Conservation (phyloP, 2,797 vertebrate species). For the Pseudochaenichthys georgianus region DNA sequence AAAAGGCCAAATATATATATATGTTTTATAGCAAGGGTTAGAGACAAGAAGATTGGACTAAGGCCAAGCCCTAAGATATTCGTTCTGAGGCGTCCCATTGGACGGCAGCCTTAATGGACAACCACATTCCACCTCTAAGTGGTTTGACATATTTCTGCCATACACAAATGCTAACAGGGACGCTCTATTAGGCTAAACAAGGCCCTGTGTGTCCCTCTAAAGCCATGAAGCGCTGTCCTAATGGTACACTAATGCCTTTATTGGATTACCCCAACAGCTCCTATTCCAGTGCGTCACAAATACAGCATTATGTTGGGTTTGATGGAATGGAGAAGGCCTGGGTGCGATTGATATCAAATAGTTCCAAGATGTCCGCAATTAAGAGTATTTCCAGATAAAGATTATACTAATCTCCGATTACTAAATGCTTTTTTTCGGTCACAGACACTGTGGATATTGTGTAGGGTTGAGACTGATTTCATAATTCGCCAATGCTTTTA, state of each 20-base stretch:
- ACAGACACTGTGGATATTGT: slow-evolving; percentile 28
- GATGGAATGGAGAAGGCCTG: slow-evolving; percentile 71
- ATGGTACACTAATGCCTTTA: slow-evolving; percentile 85
- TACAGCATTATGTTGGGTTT: slow-evolving; percentile 71
- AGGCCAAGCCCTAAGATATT: slow-evolving; percentile 53
- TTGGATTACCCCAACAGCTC: slow-evolving; percentile 84
- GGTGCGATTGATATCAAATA: slow-evolving; percentile 65
- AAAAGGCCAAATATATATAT: slow-evolving; percentile 37
- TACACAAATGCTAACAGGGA: slow-evolving; percentile 84
- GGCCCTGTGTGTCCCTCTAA: slow-evolving; percentile 77
- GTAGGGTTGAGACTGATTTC: slow-evolving; percentile 33
- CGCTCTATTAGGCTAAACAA: slow-evolving; percentile 80
- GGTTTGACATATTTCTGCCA: slow-evolving; percentile 83
- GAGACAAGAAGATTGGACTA: slow-evolving; percentile 43
- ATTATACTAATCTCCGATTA: slow-evolving; percentile 61
- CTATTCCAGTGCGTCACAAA: slow-evolving; percentile 77
- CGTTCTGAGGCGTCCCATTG: slow-evolving; percentile 60
- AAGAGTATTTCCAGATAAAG: slow-evolving; percentile 64
- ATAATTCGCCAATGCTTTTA: slow-evolving; percentile 43
- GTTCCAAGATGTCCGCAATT: slow-evolving; percentile 58
- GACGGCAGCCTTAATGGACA: slow-evolving; percentile 74
- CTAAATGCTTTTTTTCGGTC: slow-evolving; percentile 43
- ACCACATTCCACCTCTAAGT: slow-evolving; percentile 78
- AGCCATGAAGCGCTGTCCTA: slow-evolving; percentile 81
- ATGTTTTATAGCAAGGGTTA: slow-evolving; percentile 8